These are phyloP conservation scores for Dynastes tityus DNA, from an alignment of 2,888 invertebrate species.

Conservation along the genomic window DNA sequence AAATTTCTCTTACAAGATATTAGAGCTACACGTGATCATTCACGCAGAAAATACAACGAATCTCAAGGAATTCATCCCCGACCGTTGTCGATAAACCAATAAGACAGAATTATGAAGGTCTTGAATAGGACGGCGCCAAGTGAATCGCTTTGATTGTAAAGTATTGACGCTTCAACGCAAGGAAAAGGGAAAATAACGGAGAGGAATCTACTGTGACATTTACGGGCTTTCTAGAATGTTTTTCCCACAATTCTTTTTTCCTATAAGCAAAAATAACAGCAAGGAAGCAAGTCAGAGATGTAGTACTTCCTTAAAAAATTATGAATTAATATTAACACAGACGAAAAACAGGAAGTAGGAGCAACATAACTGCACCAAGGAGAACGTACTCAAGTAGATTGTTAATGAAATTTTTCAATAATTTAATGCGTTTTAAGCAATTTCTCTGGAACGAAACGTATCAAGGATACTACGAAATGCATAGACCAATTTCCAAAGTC, in stretches of 20 bases:
- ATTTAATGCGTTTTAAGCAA: neutral
- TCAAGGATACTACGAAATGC: conserved; percentile 13
- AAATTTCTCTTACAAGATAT: neutral
- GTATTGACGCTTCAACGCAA: neutral
- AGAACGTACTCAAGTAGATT: neutral
- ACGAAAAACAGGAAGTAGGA: neutral
- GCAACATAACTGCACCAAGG: neutral
- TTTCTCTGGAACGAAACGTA: neutral
- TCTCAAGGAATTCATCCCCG: conserved; percentile 5
- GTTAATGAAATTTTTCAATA: conserved; percentile 15
- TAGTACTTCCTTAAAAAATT: neutral
- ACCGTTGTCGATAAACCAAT: conserved; percentile 41
- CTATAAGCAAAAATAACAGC: neutral
- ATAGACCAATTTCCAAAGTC: neutral
- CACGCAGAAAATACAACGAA: conserved; percentile 26
- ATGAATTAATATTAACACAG: neutral
- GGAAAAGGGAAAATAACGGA: neutral
- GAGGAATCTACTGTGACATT: neutral
- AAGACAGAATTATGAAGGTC: conserved; percentile 40
- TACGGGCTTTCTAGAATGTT: neutral
- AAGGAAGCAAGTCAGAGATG: neutral
- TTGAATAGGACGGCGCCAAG: conserved; percentile 29
- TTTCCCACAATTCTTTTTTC: neutral
- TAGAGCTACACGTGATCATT: too few species aligned
- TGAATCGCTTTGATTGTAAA: conserved; percentile 31